Percentiles rank a stretch among this genome's conserved stretches.
Conservation (phyloP, 2,797 vertebrate genomes). For the Anas acuta region DNA sequence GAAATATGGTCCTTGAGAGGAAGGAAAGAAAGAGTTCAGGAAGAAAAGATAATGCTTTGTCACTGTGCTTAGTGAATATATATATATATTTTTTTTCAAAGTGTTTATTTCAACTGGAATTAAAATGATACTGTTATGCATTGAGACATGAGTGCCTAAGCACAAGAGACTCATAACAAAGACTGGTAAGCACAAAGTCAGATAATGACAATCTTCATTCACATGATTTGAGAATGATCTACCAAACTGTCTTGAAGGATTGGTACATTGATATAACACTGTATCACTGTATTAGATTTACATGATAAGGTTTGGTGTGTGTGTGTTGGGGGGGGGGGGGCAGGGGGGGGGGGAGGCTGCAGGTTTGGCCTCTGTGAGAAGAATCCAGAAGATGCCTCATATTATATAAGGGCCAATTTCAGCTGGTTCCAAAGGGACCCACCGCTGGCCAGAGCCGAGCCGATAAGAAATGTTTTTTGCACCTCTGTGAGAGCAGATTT, state of each 20-base stretch:
- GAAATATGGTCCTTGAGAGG: neutral
- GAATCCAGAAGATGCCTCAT: no score
- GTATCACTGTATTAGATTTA: no score
- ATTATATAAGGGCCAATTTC: no score
- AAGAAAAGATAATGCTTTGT: neutral
- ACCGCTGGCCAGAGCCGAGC: no score
- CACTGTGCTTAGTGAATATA: neutral
- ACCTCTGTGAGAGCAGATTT: no score
- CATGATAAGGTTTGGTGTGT: no score
- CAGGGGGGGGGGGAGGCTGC: no score
- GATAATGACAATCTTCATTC: neutral
- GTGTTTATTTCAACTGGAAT: neutral
- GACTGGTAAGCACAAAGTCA: neutral
- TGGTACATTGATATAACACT: neutral
- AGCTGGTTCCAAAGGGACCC: no score
- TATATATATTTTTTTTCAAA: neutral
- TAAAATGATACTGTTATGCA: neutral
- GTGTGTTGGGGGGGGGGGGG: no score
- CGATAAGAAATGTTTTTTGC: no score
- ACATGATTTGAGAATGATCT: neutral
- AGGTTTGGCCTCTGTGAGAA: no score
- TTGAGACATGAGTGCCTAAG: fast-evolving
- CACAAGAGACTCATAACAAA: neutral
- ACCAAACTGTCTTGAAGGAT: neutral
- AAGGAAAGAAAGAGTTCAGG: neutral